These are phyloP conservation scores for Drosophila ercepeae DNA, from an alignment of 1,140 invertebrate species.

Conservation along the genomic window DNA sequence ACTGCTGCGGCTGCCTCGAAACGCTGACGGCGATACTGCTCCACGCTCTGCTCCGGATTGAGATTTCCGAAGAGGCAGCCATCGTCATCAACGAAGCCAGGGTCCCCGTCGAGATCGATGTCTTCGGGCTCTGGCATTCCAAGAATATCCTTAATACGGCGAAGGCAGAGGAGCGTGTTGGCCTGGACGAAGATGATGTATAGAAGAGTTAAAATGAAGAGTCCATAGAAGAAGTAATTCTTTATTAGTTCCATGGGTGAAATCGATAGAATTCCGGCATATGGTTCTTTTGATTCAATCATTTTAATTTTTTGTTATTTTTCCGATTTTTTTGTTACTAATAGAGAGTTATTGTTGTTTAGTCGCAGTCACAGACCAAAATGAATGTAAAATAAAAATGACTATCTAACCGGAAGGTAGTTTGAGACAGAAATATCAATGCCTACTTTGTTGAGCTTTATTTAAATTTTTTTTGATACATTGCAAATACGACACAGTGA, in stretches of 20 bases:
- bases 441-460: not conserved
- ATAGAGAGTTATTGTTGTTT: not conserved
- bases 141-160: not conserved
- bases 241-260: not conserved
- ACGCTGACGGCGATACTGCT: constrained; percentile 11
- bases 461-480: not conserved
- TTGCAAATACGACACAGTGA: not conserved
- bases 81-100: not conserved
- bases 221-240: not conserved
- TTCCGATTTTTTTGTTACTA: no score
- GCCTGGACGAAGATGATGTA: not conserved
- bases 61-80: not conserved
- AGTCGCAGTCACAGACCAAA: not conserved
- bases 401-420: no score
- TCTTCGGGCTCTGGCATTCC: not conserved
- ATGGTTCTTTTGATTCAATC: not conserved
- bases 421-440: not conserved
- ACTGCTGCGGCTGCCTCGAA: not conserved
- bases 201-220: not conserved
- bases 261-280: not conserved
- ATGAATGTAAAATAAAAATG: no score
- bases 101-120: not conserved
- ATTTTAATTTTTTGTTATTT: not conserved
- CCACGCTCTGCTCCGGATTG: constrained; percentile 28
- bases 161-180: not conserved